A percentile compares a stretch with the other conserved stretches of the same genome.
phyloP scores from a whole-genome alignment of 2,888 invertebrate species.

The Drosophila borealis region DNA sequence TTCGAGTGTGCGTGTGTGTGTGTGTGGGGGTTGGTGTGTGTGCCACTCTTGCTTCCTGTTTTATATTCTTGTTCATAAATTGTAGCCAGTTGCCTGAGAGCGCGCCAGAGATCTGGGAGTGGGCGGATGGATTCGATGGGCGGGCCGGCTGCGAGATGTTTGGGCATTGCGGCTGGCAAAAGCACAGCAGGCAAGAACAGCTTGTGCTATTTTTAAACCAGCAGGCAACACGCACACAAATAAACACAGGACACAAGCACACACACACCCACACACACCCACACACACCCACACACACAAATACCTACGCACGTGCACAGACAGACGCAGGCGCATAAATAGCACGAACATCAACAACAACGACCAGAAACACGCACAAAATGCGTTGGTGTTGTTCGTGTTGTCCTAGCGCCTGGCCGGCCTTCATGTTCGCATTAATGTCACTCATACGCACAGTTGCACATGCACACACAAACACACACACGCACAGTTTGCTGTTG shows the following conservation, averaged over 20 bases:
- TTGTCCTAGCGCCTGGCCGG: conserved; percentile 45
- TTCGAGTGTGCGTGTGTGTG: conserved; percentile 1
- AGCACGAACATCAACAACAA: conserved; percentile 62
- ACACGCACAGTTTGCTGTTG: conserved; percentile 20
- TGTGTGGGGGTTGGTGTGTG: conserved; percentile 26
- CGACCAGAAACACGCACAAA: conserved; percentile 36
- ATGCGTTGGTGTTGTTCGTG: conserved; percentile 52
- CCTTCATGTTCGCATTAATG: conserved; percentile 75
- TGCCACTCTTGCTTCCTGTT: conserved; percentile 65
- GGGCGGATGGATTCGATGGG: neutral
- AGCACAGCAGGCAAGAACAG: conserved; percentile 74
- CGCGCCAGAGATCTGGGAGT: conserved; percentile 20
- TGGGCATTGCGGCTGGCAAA: conserved; percentile 75
- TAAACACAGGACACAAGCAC: conserved; percentile 28
- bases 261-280: conserved; percentile 20
- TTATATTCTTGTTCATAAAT: conserved; percentile 78
- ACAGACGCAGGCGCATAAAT: conserved; percentile 78
- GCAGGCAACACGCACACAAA: conserved; percentile 44
- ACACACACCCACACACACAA: conserved; percentile 23
- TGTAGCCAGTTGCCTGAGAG: conserved; percentile 66
- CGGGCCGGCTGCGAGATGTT: conserved; percentile 37
- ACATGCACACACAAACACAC: conserved; percentile 56
- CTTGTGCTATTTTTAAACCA: conserved; percentile 80
- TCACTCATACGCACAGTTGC: conserved; percentile 81
- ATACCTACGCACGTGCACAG: conserved; percentile 12